These are phyloP conservation scores for Meriones unguiculatus DNA, from an alignment of 2,113 vertebrate species.

Conservation along the genomic window DNA sequence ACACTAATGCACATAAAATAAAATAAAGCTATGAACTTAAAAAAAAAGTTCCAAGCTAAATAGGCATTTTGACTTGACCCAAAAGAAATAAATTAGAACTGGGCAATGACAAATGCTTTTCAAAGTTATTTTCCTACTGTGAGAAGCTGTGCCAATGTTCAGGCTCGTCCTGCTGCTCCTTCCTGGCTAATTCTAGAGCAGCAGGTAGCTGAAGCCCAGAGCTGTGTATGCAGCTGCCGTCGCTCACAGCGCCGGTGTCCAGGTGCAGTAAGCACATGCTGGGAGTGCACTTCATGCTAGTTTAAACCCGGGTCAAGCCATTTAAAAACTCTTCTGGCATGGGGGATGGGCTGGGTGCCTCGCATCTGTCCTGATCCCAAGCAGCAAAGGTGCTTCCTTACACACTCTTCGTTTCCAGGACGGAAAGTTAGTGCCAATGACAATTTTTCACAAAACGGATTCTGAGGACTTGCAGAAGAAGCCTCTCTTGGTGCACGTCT, in stretches of 20 bases:
- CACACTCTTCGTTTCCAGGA: slow-evolving; percentile 90
- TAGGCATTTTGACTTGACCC: not conserved
- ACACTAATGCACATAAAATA: too few relatives aligned
- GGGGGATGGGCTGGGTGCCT: not conserved
- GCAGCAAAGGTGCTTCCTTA: not conserved
- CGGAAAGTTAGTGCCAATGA: slow-evolving; percentile 93
- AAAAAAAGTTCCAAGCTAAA: not conserved
- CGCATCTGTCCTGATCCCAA: too few relatives aligned
- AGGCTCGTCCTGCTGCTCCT: not conserved
- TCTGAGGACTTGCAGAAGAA: slow-evolving; percentile 86
- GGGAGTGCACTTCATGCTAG: not conserved
- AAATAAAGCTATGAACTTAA: too few relatives aligned
- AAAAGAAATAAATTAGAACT: not conserved
- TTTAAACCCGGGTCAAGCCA: not conserved
- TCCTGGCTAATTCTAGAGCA: not conserved
- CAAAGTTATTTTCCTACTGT: not conserved
- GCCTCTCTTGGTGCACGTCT: slow-evolving; percentile 95
- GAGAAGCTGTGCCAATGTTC: slow-evolving; percentile 17
- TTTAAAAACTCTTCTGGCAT: not conserved
- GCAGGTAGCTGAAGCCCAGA: not conserved
- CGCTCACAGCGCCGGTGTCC: not conserved
- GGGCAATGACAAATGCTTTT: not conserved
- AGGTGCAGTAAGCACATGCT: not conserved
- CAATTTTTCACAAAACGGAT: slow-evolving; percentile 90
- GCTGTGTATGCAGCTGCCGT: not conserved